Evolutionary conservation across 2,797 vertebrate species (phyloP), one percentile per base, ranked within the genome.

Genomic region (Rhodeus uyekii): DNA sequence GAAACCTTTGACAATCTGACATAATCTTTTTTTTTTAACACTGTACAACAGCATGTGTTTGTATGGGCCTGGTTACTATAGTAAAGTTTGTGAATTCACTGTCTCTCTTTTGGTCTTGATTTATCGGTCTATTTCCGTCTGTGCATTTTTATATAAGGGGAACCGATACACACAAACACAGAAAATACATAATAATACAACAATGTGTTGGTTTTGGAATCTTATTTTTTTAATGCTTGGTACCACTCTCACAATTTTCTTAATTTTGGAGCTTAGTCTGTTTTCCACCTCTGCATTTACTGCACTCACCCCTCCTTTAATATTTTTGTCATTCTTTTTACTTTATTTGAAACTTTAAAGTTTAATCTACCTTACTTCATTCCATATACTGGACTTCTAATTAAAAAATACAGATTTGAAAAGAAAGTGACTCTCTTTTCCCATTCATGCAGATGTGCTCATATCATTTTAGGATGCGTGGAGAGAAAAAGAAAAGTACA

Each of bases 31-130:
- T 82, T 55, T 86, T 81, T 36, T 85, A 78, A 86, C 85, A 76
- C 88, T 89, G 88, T 80, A 92, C 90, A 91, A 92, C 92, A 93
- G 93, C 93, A 94, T 94, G 94, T 92, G 89, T 93, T 93, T 90
- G 90, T 89, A 83, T 80, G 88, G 90, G 91, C 91, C 91, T 90
- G 89, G 87, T 85, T 76, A 86, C 86, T 78, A 86, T 78, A 18
- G 82, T 80, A 87, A 90, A 89, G 76, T 36, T 46, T 72, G 87
- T 88, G 87, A 92, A 84, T 86, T 84, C 82, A 81, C 81, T 65
- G 27, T 72, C 71, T 79, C 64, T 60, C 38, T 61, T 83, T 63
- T 86, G 78, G 50, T 81, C 32, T 39, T 72, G 55, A 38, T 10
- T 80, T 27, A 38, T 72, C 44, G 64, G 27, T 48, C 13, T 76